These are phyloP conservation scores for Rhinoderma darwinii DNA, from an alignment of 2,113 vertebrate species.

Conservation along the genomic window DNA sequence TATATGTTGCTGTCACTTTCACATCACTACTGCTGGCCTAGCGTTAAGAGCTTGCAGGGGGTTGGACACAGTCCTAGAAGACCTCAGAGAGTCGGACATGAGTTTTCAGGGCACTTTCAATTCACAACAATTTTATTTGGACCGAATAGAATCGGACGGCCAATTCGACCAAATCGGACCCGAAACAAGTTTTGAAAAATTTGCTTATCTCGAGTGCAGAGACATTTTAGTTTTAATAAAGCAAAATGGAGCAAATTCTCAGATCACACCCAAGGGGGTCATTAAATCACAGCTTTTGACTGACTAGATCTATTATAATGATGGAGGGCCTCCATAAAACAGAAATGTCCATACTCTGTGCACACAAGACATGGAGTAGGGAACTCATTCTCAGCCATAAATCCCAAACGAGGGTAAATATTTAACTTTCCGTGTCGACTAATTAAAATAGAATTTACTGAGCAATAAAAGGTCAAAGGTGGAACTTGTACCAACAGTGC, in stretches of 20 bases:
- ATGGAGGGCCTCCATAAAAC: not conserved
- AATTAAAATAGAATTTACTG: not conserved
- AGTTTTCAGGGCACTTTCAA: too few relatives aligned
- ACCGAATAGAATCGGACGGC: too few relatives aligned
- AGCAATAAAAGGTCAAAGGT: not conserved
- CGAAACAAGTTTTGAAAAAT: too few relatives aligned
- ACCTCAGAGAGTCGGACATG: too few relatives aligned
- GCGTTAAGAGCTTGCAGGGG: too few relatives aligned
- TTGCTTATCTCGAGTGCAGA: too few relatives aligned
- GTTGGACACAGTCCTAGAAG: too few relatives aligned
- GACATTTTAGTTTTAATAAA: too few relatives aligned
- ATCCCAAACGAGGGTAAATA: not conserved
- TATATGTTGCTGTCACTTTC: too few relatives aligned
- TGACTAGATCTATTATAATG: not conserved
- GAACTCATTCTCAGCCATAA: not conserved
- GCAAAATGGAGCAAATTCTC: not conserved
- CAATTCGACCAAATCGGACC: too few relatives aligned
- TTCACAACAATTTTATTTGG: too few relatives aligned
- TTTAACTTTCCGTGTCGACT: not conserved
- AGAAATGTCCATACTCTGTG: not conserved
- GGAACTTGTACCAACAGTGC: not conserved
- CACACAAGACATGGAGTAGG: not conserved
- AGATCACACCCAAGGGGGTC: not conserved
- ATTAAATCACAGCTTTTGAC: not conserved
- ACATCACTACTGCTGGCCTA: too few relatives aligned